Evolutionary conservation across 53 echinoderm and acorn worm species (phyloP).

Genomic region (Zoroaster sp.): DNA sequence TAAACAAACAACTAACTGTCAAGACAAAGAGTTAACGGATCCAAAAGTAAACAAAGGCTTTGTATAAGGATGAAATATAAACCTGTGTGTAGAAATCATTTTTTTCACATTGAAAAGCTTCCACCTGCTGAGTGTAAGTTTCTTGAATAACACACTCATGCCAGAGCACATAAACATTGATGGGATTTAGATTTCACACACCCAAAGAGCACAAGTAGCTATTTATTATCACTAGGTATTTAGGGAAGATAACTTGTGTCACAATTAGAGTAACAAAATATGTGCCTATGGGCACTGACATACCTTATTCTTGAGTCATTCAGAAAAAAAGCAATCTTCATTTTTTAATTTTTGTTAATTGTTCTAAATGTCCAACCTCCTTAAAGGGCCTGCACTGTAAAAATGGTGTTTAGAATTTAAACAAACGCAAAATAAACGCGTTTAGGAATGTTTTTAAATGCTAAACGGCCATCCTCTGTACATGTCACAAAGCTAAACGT

Average conservation of each 20-base stretch:
- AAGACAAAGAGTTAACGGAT: no score
- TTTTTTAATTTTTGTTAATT: no score
- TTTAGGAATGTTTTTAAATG: no score
- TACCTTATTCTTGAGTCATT: background rate
- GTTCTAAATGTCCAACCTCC: no score
- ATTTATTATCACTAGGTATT: background rate
- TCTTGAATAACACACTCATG: conserved; percentile 31
- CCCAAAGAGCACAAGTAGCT: background rate
- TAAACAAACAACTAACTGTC: no score
- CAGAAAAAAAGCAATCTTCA: no score
- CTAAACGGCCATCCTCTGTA: no score
- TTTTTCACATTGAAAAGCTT: background rate
- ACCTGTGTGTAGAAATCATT: background rate
- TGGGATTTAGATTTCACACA: background rate
- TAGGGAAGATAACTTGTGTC: background rate
- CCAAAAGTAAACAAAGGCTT: no score
- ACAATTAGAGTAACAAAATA: background rate
- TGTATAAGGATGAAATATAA: background rate
- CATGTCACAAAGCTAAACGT: no score
- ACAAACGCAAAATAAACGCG: no score
- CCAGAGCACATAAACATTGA: background rate
- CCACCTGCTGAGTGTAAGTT: conserved; percentile 37
- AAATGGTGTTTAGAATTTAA: no score
- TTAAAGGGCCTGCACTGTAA: no score
- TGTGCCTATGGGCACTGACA: background rate